A percentile compares a stretch with the other conserved stretches of the same genome.
Evolutionary conservation across 2,113 vertebrate species (phyloP).

Genomic region (Phoenicopterus ruber): DNA sequence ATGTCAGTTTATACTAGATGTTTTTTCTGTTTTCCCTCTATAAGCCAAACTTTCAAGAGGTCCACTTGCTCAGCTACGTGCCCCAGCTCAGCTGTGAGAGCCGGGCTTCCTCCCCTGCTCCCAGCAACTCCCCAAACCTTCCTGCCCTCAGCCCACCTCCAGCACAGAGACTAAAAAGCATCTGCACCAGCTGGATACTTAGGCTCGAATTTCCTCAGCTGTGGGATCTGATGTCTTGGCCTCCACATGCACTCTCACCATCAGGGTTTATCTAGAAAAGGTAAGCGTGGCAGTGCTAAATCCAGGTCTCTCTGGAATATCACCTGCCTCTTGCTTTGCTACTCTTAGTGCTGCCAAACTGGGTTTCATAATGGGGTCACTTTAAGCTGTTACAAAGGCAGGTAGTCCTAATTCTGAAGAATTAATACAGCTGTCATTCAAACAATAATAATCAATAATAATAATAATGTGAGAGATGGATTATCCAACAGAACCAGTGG

Average conservation of each 20-base stretch:
- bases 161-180: neutral
- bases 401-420: neutral
- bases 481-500: neutral
- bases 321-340: neutral
- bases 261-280: neutral
- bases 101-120: neutral
- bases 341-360: neutral
- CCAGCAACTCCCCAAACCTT: neutral
- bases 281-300: neutral
- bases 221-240: neutral
- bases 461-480: neutral
- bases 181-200: neutral
- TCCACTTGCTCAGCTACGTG: neutral
- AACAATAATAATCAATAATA: neutral
- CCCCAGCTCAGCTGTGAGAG: neutral
- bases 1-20: neutral
- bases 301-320: accelerated
- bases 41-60: neutral
- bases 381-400: neutral
- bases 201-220: neutral
- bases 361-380: neutral
- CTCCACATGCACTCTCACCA: neutral
- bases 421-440: neutral
- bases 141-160: neutral
- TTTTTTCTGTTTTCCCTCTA: neutral